A percentile compares a stretch with the other conserved stretches of the same genome.
Conservation (phyloP, 2,888 invertebrate genomes). For the Nomada ruficornis region DNA sequence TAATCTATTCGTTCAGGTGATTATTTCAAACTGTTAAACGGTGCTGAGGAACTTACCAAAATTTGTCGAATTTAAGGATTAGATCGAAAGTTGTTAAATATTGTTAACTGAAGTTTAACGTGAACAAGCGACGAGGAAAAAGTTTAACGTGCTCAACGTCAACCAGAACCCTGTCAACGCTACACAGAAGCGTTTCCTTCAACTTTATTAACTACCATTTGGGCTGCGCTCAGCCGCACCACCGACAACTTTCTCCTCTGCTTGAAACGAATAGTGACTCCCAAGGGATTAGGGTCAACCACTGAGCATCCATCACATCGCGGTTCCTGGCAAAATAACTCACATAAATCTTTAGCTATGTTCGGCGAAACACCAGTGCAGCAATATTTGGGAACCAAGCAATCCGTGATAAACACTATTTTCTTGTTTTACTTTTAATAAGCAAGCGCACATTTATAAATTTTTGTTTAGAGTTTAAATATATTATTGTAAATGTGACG, state of each 20-base stretch:
- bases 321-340: constrained; percentile 48
- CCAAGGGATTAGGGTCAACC: constrained; percentile 65
- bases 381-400: constrained; percentile 7
- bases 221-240: constrained; percentile 7
- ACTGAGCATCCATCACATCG: constrained; percentile 55
- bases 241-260: constrained; percentile 47
- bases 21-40: constrained; percentile 10
- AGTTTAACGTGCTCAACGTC: constrained; percentile 3
- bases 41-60: not conserved
- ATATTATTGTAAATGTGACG: too few species aligned
- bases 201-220: constrained; percentile 58
- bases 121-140: not conserved
- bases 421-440: not conserved
- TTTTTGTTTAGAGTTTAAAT: too few species aligned
- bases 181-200: constrained; percentile 24
- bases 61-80: not conserved
- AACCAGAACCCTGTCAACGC: not conserved
- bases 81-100: not conserved
- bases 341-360: constrained; percentile 36
- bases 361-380: not conserved
- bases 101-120: constrained; percentile 9
- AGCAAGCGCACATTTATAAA: too few species aligned
- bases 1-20: not conserved
- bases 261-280: constrained; percentile 42
- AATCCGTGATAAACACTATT: not conserved